Base-by-base conservation (phyloP, 2,113 vertebrate genomes). In the Lophius piscatorius region DNA sequence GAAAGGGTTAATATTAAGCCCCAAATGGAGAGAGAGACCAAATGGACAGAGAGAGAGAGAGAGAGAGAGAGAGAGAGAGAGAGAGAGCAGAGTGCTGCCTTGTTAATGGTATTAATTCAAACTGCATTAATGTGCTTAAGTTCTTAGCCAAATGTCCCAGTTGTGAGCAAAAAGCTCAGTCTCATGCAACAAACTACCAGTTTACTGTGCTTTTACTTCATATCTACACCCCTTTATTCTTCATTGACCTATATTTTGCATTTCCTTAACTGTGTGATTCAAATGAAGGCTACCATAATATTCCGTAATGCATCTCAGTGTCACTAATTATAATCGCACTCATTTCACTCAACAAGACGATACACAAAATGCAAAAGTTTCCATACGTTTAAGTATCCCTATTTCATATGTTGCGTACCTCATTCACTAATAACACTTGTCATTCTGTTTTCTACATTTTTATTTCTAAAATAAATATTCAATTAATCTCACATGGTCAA, bases 51-150 rank as follows among this genome's bases (percentile, higher is more conserved):
- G 22, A 21, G 35, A 29, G 35, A 22, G 33, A 42, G 52, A 33
- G 33, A 40, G 7, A 51, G n/a, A 52, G 16, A 29, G 6, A 45
- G 48, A 36, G 42, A 22, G 38, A 63, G 42, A 57, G 61, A 62
- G 36, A 44, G 7, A 48, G 38, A 76, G 70, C 26, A 51, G 45
- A 77, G 54, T 22, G 48, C 62, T 17, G 39, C 20, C n/a, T 39
- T 57, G 50, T 64, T 78, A 86, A 84, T 78, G 65, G 70, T 38
- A 56, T 85, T 84, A 80, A 82, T 85, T 69, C 75, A 74, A 76
- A 76, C 47, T 26, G 34, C 81, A 86, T 76, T 80, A 88, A 82
- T 72, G 74, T 87, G 62, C 82, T 89, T 87, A 87, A 81, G 81
- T 78, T 81, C 77, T 83, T 66, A 81, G 62, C 74, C 58, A 74